Conservation (phyloP, 2,888 invertebrate species). For the Resseliella maxima region DNA sequence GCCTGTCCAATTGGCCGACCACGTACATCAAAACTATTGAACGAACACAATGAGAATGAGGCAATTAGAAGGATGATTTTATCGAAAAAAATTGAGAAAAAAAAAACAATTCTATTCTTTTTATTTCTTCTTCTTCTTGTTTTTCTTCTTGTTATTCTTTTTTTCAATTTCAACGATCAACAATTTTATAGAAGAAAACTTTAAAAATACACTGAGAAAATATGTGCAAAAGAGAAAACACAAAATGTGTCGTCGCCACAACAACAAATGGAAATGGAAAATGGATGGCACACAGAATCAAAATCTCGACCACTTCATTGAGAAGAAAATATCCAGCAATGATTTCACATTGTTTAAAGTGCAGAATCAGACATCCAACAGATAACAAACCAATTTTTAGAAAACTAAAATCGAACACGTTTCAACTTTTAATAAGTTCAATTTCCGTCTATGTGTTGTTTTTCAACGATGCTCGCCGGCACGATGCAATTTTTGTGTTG, state of each 20-base stretch:
- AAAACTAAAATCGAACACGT: conserved; percentile 38
- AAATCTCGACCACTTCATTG: conserved; percentile 6
- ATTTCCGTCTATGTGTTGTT: background rate
- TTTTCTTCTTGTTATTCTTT: background rate
- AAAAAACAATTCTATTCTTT: background rate
- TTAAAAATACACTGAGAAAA: background rate
- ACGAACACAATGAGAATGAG: background rate
- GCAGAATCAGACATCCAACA: background rate
- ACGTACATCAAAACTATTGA: conserved; percentile 83
- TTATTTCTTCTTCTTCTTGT: background rate
- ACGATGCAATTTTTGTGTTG: background rate
- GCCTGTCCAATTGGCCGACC: conserved; percentile 79
- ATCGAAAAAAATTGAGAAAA: background rate
- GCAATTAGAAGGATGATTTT: background rate
- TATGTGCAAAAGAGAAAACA: too few relatives aligned
- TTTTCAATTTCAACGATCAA: background rate
- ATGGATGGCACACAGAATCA: background rate
- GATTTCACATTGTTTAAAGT: background rate
- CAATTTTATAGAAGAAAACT: background rate
- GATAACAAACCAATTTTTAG: background rate
- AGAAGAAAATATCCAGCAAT: background rate
- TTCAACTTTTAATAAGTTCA: conserved; percentile 52
- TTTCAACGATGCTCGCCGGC: background rate
- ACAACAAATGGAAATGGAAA: background rate
- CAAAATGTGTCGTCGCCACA: too few relatives aligned